Conservation (phyloP, 37 sponge, comb jelly and placozoan species). For the Oscarella lobularis region DNA sequence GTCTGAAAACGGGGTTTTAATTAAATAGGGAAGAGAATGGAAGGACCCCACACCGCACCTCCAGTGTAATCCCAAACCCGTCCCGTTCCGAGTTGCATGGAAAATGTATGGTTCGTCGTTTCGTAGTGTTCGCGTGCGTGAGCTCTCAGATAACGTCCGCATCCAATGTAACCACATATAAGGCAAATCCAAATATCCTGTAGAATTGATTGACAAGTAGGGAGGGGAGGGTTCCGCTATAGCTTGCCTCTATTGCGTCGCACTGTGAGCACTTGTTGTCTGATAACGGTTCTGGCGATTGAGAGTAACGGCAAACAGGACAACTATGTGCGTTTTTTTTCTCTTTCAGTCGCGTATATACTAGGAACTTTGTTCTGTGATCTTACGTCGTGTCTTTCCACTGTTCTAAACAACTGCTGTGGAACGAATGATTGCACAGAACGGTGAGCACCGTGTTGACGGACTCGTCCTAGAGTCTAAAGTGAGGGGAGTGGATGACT, state of each 20-base stretch:
- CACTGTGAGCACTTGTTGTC: constrained; percentile 57
- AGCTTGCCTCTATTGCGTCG: constrained; percentile 50
- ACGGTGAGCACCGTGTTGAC: constrained; percentile 63
- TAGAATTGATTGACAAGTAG: not conserved
- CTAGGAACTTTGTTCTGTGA: not conserved
- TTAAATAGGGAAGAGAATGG: not conserved
- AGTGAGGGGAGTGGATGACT: not conserved
- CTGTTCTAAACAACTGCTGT: constrained; percentile 65
- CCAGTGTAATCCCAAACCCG: constrained; percentile 96
- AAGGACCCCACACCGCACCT: constrained; percentile 26
- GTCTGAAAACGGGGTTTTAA: constrained; percentile 23
- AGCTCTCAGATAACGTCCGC: constrained; percentile 81
- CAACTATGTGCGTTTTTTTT: constrained; percentile 25
- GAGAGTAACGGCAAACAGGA: constrained; percentile 68
- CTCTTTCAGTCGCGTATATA: not conserved
- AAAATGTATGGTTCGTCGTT: constrained; percentile 80
- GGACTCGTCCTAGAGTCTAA: constrained; percentile 60
- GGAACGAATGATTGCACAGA: constrained; percentile 95
- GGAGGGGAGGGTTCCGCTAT: not conserved
- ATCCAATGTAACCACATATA: constrained; percentile 92
- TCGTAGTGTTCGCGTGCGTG: constrained; percentile 73
- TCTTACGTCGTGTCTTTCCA: constrained; percentile 87
- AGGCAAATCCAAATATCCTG: constrained; percentile 94
- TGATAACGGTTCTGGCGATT: constrained; percentile 54
- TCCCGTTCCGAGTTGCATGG: constrained; percentile 76